These are phyloP conservation scores for Molorchus minor DNA, from an alignment of 2,888 invertebrate species.

Conservation along the genomic window DNA sequence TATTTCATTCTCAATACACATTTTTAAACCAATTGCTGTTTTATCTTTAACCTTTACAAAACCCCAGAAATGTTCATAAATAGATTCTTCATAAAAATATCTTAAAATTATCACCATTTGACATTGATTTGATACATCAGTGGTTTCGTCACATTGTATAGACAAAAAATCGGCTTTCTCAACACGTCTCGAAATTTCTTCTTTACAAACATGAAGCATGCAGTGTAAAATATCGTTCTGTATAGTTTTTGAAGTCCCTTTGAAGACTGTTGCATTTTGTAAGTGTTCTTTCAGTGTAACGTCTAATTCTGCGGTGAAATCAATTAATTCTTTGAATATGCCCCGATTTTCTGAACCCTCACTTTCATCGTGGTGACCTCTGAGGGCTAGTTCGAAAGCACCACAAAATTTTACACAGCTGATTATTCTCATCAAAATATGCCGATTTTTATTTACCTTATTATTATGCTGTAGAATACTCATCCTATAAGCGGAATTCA, in stretches of 20 bases:
- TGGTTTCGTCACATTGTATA: not conserved
- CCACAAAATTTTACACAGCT: not conserved
- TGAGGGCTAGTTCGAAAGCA: not conserved
- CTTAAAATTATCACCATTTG: not conserved
- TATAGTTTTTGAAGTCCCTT: slow-evolving; percentile 31
- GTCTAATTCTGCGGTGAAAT: slow-evolving; percentile 32
- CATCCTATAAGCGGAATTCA: not conserved
- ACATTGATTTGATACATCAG: not conserved
- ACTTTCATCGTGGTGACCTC: not conserved
- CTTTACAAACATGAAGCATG: slow-evolving; percentile 17
- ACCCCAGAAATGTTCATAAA: not conserved
- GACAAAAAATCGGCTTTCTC: not conserved
- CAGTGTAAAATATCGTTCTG: slow-evolving; percentile 29
- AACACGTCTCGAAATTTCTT: slow-evolving; percentile 1
- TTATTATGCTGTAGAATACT: not conserved
- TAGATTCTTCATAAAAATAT: not conserved
- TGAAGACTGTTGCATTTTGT: slow-evolving; percentile 21
- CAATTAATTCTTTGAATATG: slow-evolving; percentile 27
- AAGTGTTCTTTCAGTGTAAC: slow-evolving; percentile 17
- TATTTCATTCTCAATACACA: not conserved
- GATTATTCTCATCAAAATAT: not conserved
- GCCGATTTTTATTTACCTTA: not conserved
- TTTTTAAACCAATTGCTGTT: not conserved
- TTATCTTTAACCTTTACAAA: not conserved
- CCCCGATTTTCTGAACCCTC: slow-evolving; percentile 17